phyloP scores from a whole-genome alignment of 2,888 invertebrate genomes.

The Idaea straminata region DNA sequence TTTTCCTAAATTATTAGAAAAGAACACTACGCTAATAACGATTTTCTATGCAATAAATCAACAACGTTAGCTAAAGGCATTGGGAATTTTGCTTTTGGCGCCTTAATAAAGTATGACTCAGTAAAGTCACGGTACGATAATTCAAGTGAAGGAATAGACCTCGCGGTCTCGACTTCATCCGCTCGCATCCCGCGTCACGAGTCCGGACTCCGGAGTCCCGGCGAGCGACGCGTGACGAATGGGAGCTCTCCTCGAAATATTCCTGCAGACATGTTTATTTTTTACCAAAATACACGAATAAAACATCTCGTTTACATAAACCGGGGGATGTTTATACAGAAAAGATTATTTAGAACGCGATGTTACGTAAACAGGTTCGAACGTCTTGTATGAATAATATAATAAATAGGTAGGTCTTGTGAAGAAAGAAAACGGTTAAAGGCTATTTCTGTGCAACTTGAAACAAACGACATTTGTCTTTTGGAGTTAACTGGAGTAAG shows the following conservation, averaged over 20 bases:
- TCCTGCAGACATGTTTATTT: slow-evolving; percentile 38
- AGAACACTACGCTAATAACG: too few species aligned
- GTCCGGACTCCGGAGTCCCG: slow-evolving; percentile 2
- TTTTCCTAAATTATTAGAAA: too few species aligned
- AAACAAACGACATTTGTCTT: too few species aligned
- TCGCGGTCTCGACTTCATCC: slow-evolving; percentile 48
- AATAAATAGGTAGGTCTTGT: too few species aligned
- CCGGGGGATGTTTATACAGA: background rate
- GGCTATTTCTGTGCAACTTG: too few species aligned
- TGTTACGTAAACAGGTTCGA: background rate
- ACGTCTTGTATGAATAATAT: background rate
- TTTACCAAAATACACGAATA: slow-evolving; percentile 42
- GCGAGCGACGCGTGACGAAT: slow-evolving; percentile 51
- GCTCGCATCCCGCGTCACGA: slow-evolving; percentile 6
- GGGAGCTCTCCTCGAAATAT: slow-evolving; percentile 44
- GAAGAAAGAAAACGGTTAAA: too few species aligned
- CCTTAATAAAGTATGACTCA: background rate
- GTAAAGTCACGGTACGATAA: background rate
- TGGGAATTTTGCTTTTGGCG: too few species aligned
- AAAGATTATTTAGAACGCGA: background rate
- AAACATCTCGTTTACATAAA: slow-evolving; percentile 24
- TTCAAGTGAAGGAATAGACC: background rate
- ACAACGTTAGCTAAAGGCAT: too few species aligned
- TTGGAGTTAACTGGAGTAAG: too few species aligned
- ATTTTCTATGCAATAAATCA: too few species aligned